Conservation (phyloP, 2,113 vertebrate species). For the Callorhinus ursinus region DNA sequence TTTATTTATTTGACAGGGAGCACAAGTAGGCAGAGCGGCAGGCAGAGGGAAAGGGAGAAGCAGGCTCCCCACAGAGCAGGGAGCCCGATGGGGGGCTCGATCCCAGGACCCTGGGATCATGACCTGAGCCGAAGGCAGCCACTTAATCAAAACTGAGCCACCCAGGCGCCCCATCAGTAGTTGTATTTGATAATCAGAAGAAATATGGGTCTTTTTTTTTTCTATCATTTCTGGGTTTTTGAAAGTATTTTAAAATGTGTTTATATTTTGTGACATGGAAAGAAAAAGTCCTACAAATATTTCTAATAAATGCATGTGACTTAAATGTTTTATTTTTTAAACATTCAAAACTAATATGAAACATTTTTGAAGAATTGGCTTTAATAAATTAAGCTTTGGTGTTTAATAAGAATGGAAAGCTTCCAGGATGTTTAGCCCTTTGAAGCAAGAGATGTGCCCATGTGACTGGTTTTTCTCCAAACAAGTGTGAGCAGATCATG, state of each 20-base stretch:
- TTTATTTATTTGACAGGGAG: no score
- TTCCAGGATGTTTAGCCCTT: background rate
- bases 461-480: background rate
- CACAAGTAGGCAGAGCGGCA: no score
- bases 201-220: background rate
- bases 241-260: background rate
- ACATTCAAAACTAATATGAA: background rate
- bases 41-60: no score
- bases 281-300: background rate
- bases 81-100: no score
- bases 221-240: background rate
- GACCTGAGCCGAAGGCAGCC: no score
- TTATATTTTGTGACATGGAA: background rate
- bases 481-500: background rate
- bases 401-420: background rate
- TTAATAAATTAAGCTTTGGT: constrained; percentile 13
- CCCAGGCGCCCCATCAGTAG: background rate
- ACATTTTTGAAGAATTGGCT: background rate
- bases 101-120: no score
- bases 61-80: no score
- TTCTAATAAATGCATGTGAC: background rate
- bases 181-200: background rate
- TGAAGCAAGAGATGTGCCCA: background rate
- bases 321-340: background rate
- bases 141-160: no score